Conservation (phyloP, 2,113 vertebrate species). For the Peromyscus californicus region DNA sequence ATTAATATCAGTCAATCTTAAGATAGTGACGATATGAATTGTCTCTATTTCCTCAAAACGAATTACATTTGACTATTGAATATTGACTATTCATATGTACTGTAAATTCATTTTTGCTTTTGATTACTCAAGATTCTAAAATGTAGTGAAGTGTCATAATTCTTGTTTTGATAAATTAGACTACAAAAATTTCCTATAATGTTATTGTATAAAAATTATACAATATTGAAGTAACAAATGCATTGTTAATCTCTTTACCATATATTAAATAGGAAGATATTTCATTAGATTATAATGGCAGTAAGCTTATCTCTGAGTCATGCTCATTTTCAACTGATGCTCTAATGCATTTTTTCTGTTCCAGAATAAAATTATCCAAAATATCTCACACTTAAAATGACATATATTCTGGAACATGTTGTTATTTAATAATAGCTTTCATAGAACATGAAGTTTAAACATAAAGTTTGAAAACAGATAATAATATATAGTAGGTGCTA, state of each 20-base stretch:
- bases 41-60: slow-evolving; percentile 70
- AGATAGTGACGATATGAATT: slow-evolving; percentile 57
- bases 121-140: slow-evolving; percentile 80
- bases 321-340: not conserved
- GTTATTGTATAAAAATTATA: slow-evolving; percentile 42
- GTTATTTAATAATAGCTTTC: not conserved
- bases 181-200: slow-evolving; percentile 52
- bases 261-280: not conserved
- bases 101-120: slow-evolving; percentile 80
- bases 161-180: slow-evolving; percentile 77
- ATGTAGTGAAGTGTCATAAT: slow-evolving; percentile 76
- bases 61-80: slow-evolving; percentile 50
- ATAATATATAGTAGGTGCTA: not conserved
- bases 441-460: not conserved
- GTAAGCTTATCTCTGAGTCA: not conserved
- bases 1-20: slow-evolving; percentile 81
- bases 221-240: not conserved
- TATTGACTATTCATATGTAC: slow-evolving; percentile 59
- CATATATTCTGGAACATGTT: not conserved
- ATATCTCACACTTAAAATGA: not conserved
- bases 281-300: not conserved
- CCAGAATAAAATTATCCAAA: not conserved
- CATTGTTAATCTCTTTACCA: not conserved
- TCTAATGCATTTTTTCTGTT: not conserved
- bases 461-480: slow-evolving; percentile 11